Conservation (phyloP, 2,797 vertebrate species). For the Astyanax mexicanus region DNA sequence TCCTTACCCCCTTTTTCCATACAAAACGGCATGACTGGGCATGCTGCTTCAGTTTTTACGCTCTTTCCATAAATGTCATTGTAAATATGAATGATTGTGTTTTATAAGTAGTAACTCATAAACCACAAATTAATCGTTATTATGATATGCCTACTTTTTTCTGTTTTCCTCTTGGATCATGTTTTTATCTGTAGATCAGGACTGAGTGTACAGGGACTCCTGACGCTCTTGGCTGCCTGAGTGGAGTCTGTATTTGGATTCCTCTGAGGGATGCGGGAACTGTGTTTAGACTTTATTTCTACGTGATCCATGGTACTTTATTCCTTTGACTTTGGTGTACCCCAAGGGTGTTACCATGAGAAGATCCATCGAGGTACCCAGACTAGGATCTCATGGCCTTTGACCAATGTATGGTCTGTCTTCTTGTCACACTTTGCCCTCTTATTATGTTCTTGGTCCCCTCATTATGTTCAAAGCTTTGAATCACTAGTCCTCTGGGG, state of each 20-base stretch:
- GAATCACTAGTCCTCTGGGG: no score
- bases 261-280: constrained; percentile 15
- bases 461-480: constrained; percentile 20
- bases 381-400: constrained; percentile 68
- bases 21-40: background rate
- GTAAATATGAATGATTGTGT: background rate
- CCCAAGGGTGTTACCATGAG: constrained; percentile 62
- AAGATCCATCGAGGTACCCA: constrained; percentile 75
- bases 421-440: constrained; percentile 44
- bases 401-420: constrained; percentile 67
- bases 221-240: constrained; percentile 48
- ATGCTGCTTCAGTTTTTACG: background rate
- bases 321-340: constrained; percentile 51
- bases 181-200: constrained; percentile 8
- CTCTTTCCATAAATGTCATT: background rate
- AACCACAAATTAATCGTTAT: background rate
- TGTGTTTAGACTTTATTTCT: constrained; percentile 31
- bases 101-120: background rate
- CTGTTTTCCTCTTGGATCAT: background rate
- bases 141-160: background rate
- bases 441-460: no score
- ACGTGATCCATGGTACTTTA: constrained; percentile 37
- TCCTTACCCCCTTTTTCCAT: background rate
- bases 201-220: constrained; percentile 33
- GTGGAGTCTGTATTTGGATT: background rate